phyloP scores from a whole-genome alignment of 2,113 vertebrate species.

The Solea senegalensis region DNA sequence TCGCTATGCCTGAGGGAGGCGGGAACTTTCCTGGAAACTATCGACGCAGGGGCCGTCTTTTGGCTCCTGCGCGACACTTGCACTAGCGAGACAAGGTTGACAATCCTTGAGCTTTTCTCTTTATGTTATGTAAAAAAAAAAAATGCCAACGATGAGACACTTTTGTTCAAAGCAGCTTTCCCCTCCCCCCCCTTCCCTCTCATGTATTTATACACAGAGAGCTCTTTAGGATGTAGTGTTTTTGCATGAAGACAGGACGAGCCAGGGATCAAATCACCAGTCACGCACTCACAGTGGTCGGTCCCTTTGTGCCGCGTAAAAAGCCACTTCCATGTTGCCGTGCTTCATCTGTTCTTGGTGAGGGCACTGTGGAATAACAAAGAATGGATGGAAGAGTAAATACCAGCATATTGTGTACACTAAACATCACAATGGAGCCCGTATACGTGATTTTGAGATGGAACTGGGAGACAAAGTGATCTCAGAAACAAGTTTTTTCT shows the following conservation, averaged over 20 bases:
- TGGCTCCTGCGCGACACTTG: slow-evolving; percentile 10
- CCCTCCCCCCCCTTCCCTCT: neutral
- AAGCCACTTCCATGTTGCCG: neutral
- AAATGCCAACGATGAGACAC: neutral
- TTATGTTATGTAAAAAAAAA: slow-evolving; percentile 15
- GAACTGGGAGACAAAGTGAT: no score
- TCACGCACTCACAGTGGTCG: neutral
- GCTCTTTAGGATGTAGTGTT: neutral
- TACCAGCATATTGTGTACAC: neutral
- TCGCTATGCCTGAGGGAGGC: slow-evolving; percentile 63
- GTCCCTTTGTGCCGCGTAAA: neutral
- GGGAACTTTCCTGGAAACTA: slow-evolving; percentile 1
- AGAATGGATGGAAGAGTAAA: slow-evolving; percentile 1
- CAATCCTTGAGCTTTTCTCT: slow-evolving; percentile 6
- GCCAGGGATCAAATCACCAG: neutral
- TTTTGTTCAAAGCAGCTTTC: neutral
- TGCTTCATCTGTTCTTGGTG: neutral
- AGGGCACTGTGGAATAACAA: neutral
- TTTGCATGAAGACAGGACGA: neutral
- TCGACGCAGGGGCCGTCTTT: neutral
- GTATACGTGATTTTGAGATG: no score
- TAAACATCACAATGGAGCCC: neutral
- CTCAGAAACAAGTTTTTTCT: no score
- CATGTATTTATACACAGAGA: neutral
- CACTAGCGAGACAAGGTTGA: slow-evolving; percentile 2